A percentile compares a stretch with the other conserved stretches of the same genome.
Conservation (phyloP, 2,113 vertebrate genomes). For the Anseranas semipalmata region DNA sequence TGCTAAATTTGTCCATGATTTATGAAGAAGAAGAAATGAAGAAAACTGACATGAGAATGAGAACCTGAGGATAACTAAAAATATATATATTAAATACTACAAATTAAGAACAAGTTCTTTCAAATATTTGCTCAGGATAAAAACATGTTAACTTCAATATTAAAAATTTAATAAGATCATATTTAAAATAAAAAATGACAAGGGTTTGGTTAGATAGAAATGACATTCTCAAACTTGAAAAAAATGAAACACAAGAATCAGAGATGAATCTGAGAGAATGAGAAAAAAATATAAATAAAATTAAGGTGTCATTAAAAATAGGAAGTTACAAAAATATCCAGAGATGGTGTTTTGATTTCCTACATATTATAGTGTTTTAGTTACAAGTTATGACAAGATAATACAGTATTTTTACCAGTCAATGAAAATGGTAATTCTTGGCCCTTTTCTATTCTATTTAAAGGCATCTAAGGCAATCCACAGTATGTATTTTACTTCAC, state of each 20-base stretch:
- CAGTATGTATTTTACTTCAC: not conserved
- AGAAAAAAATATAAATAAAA: not conserved
- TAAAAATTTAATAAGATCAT: not conserved
- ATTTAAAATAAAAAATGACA: not conserved
- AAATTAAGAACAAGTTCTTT: not conserved
- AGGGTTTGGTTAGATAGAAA: rapidly evolving
- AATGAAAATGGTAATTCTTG: not conserved
- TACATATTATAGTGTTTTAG: not conserved
- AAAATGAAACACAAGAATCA: not conserved
- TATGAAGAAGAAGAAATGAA: not conserved
- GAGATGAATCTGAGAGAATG: not conserved
- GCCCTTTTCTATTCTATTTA: not conserved
- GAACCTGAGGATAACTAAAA: not conserved
- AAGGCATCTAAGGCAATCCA: not conserved
- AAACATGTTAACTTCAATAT: not conserved
- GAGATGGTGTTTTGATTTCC: not conserved
- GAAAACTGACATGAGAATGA: not conserved
- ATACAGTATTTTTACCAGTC: not conserved
- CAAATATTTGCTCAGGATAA: not conserved
- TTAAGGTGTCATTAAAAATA: not conserved
- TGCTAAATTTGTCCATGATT: not conserved
- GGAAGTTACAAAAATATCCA: not conserved
- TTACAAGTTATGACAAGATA: not conserved
- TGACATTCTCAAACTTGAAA: not conserved
- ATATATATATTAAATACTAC: not conserved